phyloP scores from a whole-genome alignment of 2,888 invertebrate species.

The Microchrysa polita region DNA sequence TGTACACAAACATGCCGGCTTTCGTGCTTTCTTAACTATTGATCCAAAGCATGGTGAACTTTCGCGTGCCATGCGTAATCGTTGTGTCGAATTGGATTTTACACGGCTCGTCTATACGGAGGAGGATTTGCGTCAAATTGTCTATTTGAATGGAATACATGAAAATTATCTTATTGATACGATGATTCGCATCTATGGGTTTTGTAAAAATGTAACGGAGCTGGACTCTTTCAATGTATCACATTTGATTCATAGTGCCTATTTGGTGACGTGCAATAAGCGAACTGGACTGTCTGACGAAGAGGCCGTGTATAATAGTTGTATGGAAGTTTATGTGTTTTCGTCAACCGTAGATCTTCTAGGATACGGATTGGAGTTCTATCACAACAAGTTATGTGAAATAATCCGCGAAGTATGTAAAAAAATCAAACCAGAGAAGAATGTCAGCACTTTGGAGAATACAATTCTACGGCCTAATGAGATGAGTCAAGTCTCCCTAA shows the following conservation, averaged over 20 bases:
- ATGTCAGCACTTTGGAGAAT: conserved; percentile 53
- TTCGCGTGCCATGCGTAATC: conserved; percentile 97
- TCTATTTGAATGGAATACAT: conserved; percentile 66
- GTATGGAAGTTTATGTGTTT: conserved; percentile 63
- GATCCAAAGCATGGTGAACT: conserved; percentile 96
- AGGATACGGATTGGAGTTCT: conserved; percentile 61
- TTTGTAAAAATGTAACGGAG: conserved; percentile 58
- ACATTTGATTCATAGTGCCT: conserved; percentile 60
- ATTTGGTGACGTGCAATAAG: conserved; percentile 59
- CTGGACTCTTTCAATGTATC: conserved; percentile 60
- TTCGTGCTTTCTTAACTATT: conserved; percentile 93
- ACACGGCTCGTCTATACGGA: conserved; percentile 61
- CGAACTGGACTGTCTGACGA: conserved; percentile 58
- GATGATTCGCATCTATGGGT: conserved; percentile 66
- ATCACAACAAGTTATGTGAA: conserved; percentile 60
- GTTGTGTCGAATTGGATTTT: conserved; percentile 87
- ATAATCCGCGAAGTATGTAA: conserved; percentile 56
- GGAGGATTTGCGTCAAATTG: conserved; percentile 67
- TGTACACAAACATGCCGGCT: conserved; percentile 87
- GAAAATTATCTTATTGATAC: conserved; percentile 62
- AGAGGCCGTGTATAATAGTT: conserved; percentile 60
- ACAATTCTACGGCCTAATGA: conserved; percentile 57
- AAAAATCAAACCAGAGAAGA: conserved; percentile 21
- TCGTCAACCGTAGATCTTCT: conserved; percentile 60
- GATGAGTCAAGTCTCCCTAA: conserved; percentile 55